Base-by-base conservation (phyloP, 2,113 vertebrate genomes). In the Hoplias malabaricus region DNA sequence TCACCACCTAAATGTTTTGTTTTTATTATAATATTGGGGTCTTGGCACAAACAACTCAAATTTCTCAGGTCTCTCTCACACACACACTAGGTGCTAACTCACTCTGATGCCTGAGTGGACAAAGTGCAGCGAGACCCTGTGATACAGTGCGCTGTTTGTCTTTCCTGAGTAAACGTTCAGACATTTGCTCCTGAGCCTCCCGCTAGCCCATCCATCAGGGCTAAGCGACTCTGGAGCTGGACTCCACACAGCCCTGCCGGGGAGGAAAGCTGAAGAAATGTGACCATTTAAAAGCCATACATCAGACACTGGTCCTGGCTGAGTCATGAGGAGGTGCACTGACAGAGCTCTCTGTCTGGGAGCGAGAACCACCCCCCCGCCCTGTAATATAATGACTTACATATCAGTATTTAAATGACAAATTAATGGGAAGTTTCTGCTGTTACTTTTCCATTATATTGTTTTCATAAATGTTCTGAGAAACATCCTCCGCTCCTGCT, bases 81-180 rank as follows among this genome's bases (percentile, higher is more conserved):
- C 10, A 4, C 33, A 34, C 25, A 4, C 27, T 8, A 14, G 29
- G 29, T 9, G 13, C 46, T 75, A 57, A 69, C 36, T 36, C 46
- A 42, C 23, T 53, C 13, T 61, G 36, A 56, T 29, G 73, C 42
- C 50, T 42, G 43, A 71, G 33, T 59, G 82, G 66, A 36, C 65
- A 70, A 73, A 80, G 74, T 29, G 46, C n/a, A 33, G 36, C 1
- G 19, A 62, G 73, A 6, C n/a, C n/a, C 36, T 13, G 0, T 57
- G 65, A 70, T 75, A 36, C 57, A 75, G 59, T 50, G 38, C 38
- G 7, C 68, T 76, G 67, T 82, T 83, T 79, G 67, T 79, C 73
- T 83, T 83, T 71, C 63, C 77, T 66, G 36, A 68, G 56, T 72
- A 79, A 82, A 82, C 76, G 31, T 79, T 48, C 48, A 70, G 70